Evolutionary conservation across 1,140 invertebrate species (phyloP).

Genomic region (Cardiocondyla obscurior): DNA sequence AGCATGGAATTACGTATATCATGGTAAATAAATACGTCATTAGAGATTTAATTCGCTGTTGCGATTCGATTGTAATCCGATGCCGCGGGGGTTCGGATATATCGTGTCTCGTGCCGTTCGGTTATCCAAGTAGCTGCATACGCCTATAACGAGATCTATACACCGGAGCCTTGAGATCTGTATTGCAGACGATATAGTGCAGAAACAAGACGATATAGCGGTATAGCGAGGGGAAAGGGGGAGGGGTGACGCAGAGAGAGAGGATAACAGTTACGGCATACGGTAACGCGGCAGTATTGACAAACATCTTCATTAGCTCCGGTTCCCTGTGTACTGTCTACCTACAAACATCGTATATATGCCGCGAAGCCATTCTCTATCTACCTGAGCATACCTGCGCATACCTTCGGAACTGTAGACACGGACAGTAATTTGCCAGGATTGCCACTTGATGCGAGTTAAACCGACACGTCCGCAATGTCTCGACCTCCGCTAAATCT

Average conservation of each 20-base stretch:
- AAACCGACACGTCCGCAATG: constrained; percentile 64
- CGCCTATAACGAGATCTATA: constrained; percentile 39
- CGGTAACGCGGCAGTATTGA: constrained; percentile 75
- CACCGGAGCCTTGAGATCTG: constrained; percentile 44
- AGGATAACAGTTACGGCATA: constrained; percentile 67
- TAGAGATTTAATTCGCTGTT: constrained; percentile 61
- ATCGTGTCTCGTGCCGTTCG: constrained; percentile 59
- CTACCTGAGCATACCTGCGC: constrained; percentile 58
- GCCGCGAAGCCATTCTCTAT: constrained; percentile 42
- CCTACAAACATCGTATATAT: constrained; percentile 69
- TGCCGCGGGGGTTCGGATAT: constrained; percentile 61
- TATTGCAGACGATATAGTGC: constrained; percentile 53
- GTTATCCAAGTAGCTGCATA: constrained; percentile 68
- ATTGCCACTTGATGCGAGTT: constrained; percentile 70
- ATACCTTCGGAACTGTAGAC: constrained; percentile 64
- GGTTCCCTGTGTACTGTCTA: constrained; percentile 68
- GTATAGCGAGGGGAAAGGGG: neutral
- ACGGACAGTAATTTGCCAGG: constrained; percentile 64
- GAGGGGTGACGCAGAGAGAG: neutral
- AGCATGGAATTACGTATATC: neutral
- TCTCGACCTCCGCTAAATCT: constrained; percentile 33
- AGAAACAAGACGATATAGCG: constrained; percentile 49
- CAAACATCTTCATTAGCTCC: constrained; percentile 79
- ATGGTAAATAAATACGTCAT: neutral
- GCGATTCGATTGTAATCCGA: constrained; percentile 70